Base-by-base conservation (phyloP, 2,113 vertebrate genomes). In the Oryzias curvinotus region DNA sequence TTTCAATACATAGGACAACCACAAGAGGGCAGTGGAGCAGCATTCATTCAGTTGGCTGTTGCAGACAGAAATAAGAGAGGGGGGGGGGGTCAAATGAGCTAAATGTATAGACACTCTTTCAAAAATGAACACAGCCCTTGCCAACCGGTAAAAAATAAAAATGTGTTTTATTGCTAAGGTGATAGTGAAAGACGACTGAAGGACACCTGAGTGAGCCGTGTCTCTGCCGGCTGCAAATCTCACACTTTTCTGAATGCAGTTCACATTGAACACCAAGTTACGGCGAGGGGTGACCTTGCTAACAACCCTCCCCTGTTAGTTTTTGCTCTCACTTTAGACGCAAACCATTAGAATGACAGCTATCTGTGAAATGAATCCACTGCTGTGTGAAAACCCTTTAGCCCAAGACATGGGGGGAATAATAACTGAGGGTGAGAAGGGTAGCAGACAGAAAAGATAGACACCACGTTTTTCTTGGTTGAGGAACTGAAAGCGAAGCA, bases 311-410 rank as follows among this genome's bases (percentile, higher is more conserved):
- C 17, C 55, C 42, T 62, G 51, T 63, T 74, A 59, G 25, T 41
- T 59, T 43, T 50, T 61, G 16, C 52, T 63, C 23, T n/a, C 36
- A 51, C 13, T 53, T 75, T 21, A 3, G 57, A 78, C 62, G 65
- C 75, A 65, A 81, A 30, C 56, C 57, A 66, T 83, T 78, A 73
- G 68, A 83, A 77, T 62, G 26, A 77, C 75, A 75, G 61, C 77
- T 65, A 51, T 53, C 18, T 65, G 42, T 56, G 52, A 68, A 72
- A 80, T 73, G 68, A 85, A 56, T 48, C 28, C 67, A 57, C 42
- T 65, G 63, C 52, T 63, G 55, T 60, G 56, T 59, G 65, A 58
- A 80, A 70, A 65, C 23, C 5, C 65, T 83, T 78, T 41, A 73
- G 50, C 36, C 49, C 0, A 12, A 61, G 64, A 70, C 64, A 75